Conservation (phyloP, 23 tunicate genomes). For the Oikopleura albicans region DNA sequence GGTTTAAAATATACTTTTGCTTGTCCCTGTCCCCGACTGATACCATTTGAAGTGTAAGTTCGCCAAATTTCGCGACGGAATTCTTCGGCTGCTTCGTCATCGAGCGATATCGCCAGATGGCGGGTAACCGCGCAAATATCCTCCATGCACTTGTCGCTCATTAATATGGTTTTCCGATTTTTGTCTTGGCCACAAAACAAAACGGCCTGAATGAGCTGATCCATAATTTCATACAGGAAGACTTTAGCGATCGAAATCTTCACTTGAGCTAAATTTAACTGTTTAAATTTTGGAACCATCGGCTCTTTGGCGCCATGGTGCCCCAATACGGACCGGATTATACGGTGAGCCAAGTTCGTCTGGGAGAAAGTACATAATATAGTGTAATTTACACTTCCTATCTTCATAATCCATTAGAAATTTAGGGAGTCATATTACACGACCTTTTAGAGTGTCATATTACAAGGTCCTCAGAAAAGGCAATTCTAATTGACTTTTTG, state of each 20-base stretch:
- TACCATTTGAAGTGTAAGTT: neutral
- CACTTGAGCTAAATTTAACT: neutral
- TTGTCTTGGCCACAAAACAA: neutral
- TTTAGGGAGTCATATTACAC: too few species aligned
- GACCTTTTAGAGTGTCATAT: too few species aligned
- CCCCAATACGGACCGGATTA: too few species aligned
- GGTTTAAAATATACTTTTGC: neutral
- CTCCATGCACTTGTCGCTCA: neutral
- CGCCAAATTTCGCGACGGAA: neutral
- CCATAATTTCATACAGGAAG: neutral
- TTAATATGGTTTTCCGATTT: neutral
- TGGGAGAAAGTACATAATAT: too few species aligned
- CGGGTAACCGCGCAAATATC: neutral
- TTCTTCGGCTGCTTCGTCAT: neutral
- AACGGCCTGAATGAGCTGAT: neutral
- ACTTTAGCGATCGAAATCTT: neutral
- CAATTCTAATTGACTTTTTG: too few species aligned
- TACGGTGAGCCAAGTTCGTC: too few species aligned
- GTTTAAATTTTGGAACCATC: too few species aligned
- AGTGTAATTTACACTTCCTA: too few species aligned
- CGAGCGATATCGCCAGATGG: neutral
- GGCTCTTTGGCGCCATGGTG: too few species aligned
- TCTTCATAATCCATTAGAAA: too few species aligned
- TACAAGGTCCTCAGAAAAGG: too few species aligned
- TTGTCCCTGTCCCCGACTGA: neutral